Evolutionary conservation across 2,113 vertebrate species (phyloP), one percentile per base, ranked within the genome.

Genomic region (Holacanthus passer): DNA sequence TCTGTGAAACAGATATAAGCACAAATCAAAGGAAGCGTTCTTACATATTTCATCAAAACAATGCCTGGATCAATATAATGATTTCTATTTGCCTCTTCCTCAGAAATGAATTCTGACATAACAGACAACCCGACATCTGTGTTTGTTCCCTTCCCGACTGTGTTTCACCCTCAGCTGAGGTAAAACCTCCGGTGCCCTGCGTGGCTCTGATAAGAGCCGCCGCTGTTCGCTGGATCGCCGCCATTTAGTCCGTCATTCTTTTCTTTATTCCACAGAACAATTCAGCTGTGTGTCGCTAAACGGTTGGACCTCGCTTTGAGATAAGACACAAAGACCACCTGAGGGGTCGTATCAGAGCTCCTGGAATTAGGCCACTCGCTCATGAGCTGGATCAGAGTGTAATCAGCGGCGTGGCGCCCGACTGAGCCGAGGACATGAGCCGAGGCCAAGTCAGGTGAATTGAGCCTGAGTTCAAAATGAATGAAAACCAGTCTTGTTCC

Each of bases 261-360:
- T 45, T 62, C 69, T 89, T 85, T 88, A 73, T 89, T 74, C 78
- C 45, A 3, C 63, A 20, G 59, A 84, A 90, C 88, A 87, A 79
- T 84, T 82, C 31, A 7, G 73, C 70, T 73, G 68, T 66, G 67
- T 89, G 79, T 80, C 65, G 53, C 56, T 85, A 74, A 89, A 91
- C 58, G 53, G 79, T 66, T 32, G 78, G 72, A 75, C 69, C 66
- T 62, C 45, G 13, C 73, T 56, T 52, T 81, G 50, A 76, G 82
- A 92, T 87, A 83, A 86, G 70, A 74, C 77, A 90, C 86, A 89
- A 87, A 87, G 81, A 84, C 79, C 74, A 78, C 67, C 76, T 31
- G 10, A 74, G 52, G 73, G 65, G 65, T 59, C 24, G 7, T 79
- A 79, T 88, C 74, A 31, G 72, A 70, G 88, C 60, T 52, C 2